A percentile compares a stretch with the other conserved stretches of the same genome.
Evolutionary conservation across 2,113 vertebrate species (phyloP).

Genomic region (Bubalus kerabau): DNA sequence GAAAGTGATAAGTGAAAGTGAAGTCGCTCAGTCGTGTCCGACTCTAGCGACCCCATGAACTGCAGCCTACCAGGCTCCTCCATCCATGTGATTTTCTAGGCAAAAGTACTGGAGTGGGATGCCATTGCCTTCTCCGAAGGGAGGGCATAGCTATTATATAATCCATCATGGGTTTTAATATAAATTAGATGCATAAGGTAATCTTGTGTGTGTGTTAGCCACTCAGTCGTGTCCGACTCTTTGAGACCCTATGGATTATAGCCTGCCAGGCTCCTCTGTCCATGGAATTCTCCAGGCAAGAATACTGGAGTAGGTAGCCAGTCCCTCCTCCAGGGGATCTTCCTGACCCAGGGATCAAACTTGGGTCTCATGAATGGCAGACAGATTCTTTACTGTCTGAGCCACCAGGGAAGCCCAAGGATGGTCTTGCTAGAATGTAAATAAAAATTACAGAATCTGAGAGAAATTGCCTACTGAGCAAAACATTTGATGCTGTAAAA

Average conservation of each 20-base stretch:
- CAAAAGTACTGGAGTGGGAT: too few relatives aligned
- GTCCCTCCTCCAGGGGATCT: not conserved
- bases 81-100: too few relatives aligned
- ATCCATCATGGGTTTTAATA: not conserved
- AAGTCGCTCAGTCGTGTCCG: too few relatives aligned
- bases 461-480: not conserved
- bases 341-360: not conserved
- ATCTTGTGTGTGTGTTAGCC: not conserved
- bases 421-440: not conserved
- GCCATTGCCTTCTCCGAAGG: not conserved
- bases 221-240: rapidly evolving
- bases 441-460: not conserved
- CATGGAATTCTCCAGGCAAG: not conserved
- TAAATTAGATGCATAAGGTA: not conserved
- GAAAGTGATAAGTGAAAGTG: too few relatives aligned
- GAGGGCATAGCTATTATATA: not conserved
- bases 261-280: not conserved
- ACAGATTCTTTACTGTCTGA: not conserved
- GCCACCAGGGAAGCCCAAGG: not conserved
- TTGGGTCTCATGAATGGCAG: not conserved
- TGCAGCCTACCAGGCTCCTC: too few relatives aligned
- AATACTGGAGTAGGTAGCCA: not conserved
- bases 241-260: not conserved
- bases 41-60: too few relatives aligned
- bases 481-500: not conserved